These are phyloP conservation scores for Tyria jacobaeae DNA, from an alignment of 2,888 invertebrate species.

Conservation along the genomic window DNA sequence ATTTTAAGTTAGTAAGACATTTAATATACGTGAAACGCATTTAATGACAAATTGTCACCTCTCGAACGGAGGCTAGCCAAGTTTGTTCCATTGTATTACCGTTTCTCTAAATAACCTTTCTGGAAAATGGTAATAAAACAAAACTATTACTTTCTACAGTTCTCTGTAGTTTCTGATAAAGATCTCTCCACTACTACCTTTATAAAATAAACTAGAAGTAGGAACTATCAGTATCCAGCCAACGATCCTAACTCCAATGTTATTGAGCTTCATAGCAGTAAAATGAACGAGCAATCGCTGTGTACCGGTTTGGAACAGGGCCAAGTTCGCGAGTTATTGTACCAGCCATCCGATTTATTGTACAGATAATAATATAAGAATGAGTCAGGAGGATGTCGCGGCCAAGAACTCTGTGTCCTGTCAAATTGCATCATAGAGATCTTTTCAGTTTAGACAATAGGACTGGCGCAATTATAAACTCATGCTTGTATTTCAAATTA, in stretches of 20 bases:
- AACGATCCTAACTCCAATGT: slow-evolving; percentile 24
- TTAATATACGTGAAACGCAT: too few species aligned
- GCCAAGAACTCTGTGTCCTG: slow-evolving; percentile 15
- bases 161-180: neutral
- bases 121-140: neutral
- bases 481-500: neutral
- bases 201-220: neutral
- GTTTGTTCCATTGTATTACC: neutral
- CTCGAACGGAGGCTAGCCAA: too few species aligned
- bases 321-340: slow-evolving; percentile 40
- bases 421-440: slow-evolving; percentile 1
- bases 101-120: neutral
- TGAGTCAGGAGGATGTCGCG: slow-evolving; percentile 25
- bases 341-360: slow-evolving; percentile 33
- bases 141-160: too few species aligned
- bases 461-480: neutral
- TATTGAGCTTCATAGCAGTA: slow-evolving; percentile 40
- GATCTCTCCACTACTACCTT: neutral
- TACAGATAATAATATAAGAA: slow-evolving; percentile 32
- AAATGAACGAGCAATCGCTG: slow-evolving; percentile 29
- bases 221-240: slow-evolving; percentile 3
- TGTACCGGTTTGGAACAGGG: slow-evolving; percentile 29
- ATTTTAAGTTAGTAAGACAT: too few species aligned
- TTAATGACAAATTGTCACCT: too few species aligned
- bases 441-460: neutral